Evolutionary conservation across 2,797 vertebrate species (phyloP).

Genomic region (Setipinna tenuifilis): DNA sequence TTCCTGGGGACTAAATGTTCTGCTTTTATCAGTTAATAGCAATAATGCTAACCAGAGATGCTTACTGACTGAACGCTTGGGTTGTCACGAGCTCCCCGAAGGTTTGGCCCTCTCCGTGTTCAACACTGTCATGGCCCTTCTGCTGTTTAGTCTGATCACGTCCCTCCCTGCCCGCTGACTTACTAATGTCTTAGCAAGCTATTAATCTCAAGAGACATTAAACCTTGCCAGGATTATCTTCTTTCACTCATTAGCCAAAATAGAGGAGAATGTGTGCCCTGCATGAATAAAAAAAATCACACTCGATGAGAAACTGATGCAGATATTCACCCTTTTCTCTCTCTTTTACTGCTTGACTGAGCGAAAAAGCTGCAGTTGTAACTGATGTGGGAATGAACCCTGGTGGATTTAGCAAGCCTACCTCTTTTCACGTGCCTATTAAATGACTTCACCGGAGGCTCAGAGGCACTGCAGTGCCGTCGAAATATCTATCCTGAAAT

Average conservation of each 20-base stretch:
- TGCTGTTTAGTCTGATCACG: not conserved
- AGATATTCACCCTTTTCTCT: not conserved
- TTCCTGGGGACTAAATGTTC: not conserved
- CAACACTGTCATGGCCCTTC: not conserved
- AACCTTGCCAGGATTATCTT: constrained; percentile 20
- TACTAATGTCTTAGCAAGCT: constrained; percentile 23
- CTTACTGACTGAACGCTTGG: not conserved
- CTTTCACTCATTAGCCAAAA: constrained; percentile 21
- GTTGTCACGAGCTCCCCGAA: not conserved
- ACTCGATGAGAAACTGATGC: not conserved
- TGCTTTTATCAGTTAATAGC: not conserved
- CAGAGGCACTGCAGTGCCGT: not conserved
- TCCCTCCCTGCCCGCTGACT: not conserved
- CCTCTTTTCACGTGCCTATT: constrained; percentile 3
- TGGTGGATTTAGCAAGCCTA: not conserved
- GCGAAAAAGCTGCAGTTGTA: not conserved
- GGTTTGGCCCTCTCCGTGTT: not conserved
- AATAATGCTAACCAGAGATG: not conserved
- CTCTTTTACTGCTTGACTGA: constrained; percentile 6
- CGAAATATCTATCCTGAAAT: not conserved
- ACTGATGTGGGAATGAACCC: not conserved
- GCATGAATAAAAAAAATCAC: constrained; percentile 13
- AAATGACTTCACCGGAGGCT: constrained; percentile 6
- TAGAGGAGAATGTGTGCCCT: constrained; percentile 5
- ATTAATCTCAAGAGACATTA: constrained; percentile 22